phyloP scores from a whole-genome alignment of 2,888 invertebrate species.

The Drosophila basisetae region DNA sequence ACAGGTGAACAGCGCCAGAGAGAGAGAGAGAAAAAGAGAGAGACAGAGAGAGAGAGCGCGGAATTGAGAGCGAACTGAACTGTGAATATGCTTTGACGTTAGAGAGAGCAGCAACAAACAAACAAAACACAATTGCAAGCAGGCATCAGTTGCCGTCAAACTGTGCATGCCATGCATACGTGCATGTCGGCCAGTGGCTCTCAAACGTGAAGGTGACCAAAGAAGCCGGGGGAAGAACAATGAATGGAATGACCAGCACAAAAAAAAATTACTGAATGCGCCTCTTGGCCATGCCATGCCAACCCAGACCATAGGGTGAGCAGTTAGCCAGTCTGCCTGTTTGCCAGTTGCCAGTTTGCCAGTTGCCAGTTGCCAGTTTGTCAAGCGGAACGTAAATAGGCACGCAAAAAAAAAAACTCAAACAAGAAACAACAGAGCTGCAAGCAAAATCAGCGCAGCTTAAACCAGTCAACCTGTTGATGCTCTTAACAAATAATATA shows the following conservation, averaged over 20 bases:
- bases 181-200: slow-evolving; percentile 25
- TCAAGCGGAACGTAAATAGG: slow-evolving; percentile 72
- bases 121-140: not conserved
- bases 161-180: slow-evolving; percentile 23
- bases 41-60: slow-evolving; percentile 5
- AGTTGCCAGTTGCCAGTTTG: slow-evolving; percentile 44
- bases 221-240: slow-evolving; percentile 18
- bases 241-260: slow-evolving; percentile 33
- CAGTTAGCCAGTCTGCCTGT: slow-evolving; percentile 6
- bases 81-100: not conserved
- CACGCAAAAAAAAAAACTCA: slow-evolving; percentile 43
- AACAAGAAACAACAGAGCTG: slow-evolving; percentile 23
- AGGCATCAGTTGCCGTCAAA: slow-evolving; percentile 27
- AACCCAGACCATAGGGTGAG: not conserved
- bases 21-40: not conserved
- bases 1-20: slow-evolving; percentile 36
- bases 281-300: slow-evolving; percentile 24
- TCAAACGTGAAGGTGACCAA: slow-evolving; percentile 44
- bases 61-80: not conserved
- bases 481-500: slow-evolving; percentile 14
- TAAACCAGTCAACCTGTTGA: slow-evolving; percentile 5
- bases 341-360: not conserved
- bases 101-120: not conserved
- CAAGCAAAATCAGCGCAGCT: slow-evolving; percentile 10
- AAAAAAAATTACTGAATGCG: slow-evolving; percentile 16